These are phyloP conservation scores for Bombylius discolor DNA, from an alignment of 2,888 invertebrate genomes.

Conservation along the genomic window DNA sequence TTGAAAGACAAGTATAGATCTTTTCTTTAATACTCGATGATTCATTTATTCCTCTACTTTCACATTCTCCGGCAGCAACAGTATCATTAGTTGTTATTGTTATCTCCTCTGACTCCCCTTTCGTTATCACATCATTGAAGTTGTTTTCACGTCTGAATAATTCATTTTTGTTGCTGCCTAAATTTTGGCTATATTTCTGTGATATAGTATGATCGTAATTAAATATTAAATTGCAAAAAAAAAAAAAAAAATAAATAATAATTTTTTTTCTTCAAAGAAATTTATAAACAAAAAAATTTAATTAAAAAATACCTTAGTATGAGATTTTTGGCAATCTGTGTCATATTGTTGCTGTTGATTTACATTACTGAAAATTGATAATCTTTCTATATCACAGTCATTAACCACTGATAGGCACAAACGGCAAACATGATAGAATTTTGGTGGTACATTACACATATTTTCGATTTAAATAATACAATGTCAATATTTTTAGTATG, in stretches of 20 bases:
- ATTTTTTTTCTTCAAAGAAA: too few species aligned
- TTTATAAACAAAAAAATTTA: not conserved
- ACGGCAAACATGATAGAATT: slow-evolving; percentile 87
- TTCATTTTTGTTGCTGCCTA: not conserved
- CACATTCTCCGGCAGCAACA: slow-evolving; percentile 6
- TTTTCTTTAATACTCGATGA: slow-evolving; percentile 40
- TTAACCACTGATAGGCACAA: slow-evolving; percentile 75
- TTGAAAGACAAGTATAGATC: slow-evolving; percentile 66
- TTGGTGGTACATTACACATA: slow-evolving; percentile 86
- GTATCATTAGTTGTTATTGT: too few species aligned
- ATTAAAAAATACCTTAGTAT: too few species aligned
- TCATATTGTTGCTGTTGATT: slow-evolving; percentile 1
- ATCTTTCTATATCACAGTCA: slow-evolving; percentile 60
- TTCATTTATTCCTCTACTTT: slow-evolving; percentile 22
- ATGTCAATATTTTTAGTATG: too few species aligned
- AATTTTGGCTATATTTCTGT: not conserved
- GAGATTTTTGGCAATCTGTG: too few species aligned
- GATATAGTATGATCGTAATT: not conserved
- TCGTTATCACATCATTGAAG: too few species aligned
- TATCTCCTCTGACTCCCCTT: too few species aligned
- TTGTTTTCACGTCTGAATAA: too few species aligned
- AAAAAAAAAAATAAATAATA: too few species aligned
- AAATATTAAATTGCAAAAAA: too few species aligned
- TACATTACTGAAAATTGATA: slow-evolving; percentile 23
- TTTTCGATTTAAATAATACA: slow-evolving; percentile 34